Evolutionary conservation across 2,888 invertebrate genomes (phyloP), one percentile per base, ranked within the genome.

Genomic region (Thymelicus sylvestris): DNA sequence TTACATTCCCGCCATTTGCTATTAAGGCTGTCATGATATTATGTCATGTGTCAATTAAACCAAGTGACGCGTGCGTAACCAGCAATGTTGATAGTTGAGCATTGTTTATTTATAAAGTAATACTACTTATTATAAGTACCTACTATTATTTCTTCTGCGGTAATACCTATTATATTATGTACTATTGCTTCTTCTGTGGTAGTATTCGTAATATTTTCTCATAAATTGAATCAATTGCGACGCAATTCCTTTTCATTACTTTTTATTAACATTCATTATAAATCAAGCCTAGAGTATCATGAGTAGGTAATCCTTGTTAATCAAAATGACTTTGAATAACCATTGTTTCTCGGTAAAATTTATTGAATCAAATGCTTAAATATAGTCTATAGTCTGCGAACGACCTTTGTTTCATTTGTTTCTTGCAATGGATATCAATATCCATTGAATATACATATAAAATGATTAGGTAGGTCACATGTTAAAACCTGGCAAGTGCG

Each of bases 301-400:
- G 50, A 52, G 50, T n/a, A n/a, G n/a, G n/a, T 52, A 52, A 7
- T 19, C 19, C 50, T 19, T 8, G 15, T 19, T 52, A 52, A 52
- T 52, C 50, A 52, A 52, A 15, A 52, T 7, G 50, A 52, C 50
- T 52, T 52, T 52, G 50, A 52, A 19, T 52, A 52, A 52, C 50
- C 12, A 52, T 19, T 52, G 50, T 52, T 52, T 52, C 50, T 52
- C 19, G 15, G 50, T 52, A 50, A 50, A 50, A 52, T 52, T 15
- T 44, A 10, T 12, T 44, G 1, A 44, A 19, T 52, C 7, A 8
- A 15, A 12, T 44, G 12, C 12, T 44, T 44, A 10, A 44, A 44
- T 12, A 44, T 44, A 44, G 44, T 44, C 44, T 44, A 44, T 12
- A 44, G 44, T 44, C 12, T 10, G 44, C 10, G 12, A 44, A 44